A percentile compares a stretch with the other conserved stretches of the same genome.
These are phyloP conservation scores for Nebria brevicollis DNA, from an alignment of 2,888 invertebrate species.

Conservation along the genomic window DNA sequence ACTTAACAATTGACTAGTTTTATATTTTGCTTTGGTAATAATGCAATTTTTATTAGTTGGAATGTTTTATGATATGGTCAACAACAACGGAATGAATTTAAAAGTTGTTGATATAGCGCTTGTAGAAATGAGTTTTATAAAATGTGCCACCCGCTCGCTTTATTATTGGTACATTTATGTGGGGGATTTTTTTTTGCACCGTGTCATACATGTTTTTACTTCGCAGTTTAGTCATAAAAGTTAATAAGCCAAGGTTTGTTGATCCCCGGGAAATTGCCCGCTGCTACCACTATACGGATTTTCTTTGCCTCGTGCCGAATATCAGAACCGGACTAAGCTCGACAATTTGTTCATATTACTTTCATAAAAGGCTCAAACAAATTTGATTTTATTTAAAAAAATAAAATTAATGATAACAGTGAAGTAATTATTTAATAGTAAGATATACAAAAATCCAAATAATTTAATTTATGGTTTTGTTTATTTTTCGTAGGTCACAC, in stretches of 20 bases:
- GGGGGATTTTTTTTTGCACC: slow-evolving; percentile 47
- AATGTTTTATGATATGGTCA: too few relatives aligned
- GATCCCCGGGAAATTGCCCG: slow-evolving; percentile 58
- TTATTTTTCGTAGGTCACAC: too few relatives aligned
- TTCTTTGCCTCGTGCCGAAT: not conserved
- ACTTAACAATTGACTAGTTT: too few relatives aligned
- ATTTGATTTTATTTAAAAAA: too few relatives aligned
- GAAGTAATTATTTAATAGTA: too few relatives aligned
- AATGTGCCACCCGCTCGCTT: slow-evolving; percentile 44
- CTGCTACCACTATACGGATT: slow-evolving; percentile 11
- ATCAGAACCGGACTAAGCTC: not conserved
- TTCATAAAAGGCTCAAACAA: not conserved
- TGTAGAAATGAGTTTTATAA: slow-evolving; percentile 47
- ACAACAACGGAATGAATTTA: not conserved
- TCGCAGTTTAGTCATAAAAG: slow-evolving; percentile 57
- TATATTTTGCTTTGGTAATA: too few relatives aligned
- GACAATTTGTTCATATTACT: not conserved
- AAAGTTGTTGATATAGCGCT: not conserved
- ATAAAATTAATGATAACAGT: too few relatives aligned
- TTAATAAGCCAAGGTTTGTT: slow-evolving; percentile 59
- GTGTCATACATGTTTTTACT: slow-evolving; percentile 51
- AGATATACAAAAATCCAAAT: too few relatives aligned
- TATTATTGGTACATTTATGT: slow-evolving; percentile 49
- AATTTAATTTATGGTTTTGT: too few relatives aligned
- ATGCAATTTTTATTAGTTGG: too few relatives aligned